Conservation (phyloP, 2,888 invertebrate genomes). For the Andrena haemorrhoa region DNA sequence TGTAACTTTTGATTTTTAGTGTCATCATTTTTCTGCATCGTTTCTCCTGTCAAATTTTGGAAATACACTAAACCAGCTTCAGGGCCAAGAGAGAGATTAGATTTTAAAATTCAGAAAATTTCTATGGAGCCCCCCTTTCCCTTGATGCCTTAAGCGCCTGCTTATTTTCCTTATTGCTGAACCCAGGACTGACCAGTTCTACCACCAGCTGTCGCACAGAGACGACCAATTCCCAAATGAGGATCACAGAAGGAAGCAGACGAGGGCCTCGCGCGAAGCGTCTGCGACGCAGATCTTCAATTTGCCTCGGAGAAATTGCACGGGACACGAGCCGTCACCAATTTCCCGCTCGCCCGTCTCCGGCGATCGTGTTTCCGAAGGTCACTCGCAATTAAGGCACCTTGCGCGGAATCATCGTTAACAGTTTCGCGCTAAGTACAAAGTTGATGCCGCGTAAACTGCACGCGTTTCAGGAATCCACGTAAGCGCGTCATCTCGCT, state of each 20-base stretch:
- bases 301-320: slow-evolving; percentile 18
- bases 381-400: slow-evolving; percentile 34
- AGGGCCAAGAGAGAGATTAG: too few species aligned
- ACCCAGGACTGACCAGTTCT: neutral
- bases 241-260: neutral
- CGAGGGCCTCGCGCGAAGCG: neutral
- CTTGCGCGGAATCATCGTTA: slow-evolving; percentile 10
- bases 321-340: slow-evolving; percentile 26
- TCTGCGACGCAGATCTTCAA: slow-evolving; percentile 17
- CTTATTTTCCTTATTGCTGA: too few species aligned
- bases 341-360: slow-evolving; percentile 28
- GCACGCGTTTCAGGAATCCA: slow-evolving; percentile 29
- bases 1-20: neutral
- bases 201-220: neutral
- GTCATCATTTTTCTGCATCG: neutral
- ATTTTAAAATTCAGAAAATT: too few species aligned
- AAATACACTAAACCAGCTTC: too few species aligned
- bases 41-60: too few species aligned
- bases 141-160: too few species aligned
- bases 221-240: neutral
- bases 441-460: slow-evolving; percentile 6
- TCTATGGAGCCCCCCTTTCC: too few species aligned
- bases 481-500: slow-evolving; percentile 12
- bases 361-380: slow-evolving; percentile 37
- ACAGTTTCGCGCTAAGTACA: slow-evolving; percentile 25